A percentile compares a stretch with the other conserved stretches of the same genome.
Conservation (phyloP, 2,888 invertebrate genomes). For the Coelopa pilipes region DNA sequence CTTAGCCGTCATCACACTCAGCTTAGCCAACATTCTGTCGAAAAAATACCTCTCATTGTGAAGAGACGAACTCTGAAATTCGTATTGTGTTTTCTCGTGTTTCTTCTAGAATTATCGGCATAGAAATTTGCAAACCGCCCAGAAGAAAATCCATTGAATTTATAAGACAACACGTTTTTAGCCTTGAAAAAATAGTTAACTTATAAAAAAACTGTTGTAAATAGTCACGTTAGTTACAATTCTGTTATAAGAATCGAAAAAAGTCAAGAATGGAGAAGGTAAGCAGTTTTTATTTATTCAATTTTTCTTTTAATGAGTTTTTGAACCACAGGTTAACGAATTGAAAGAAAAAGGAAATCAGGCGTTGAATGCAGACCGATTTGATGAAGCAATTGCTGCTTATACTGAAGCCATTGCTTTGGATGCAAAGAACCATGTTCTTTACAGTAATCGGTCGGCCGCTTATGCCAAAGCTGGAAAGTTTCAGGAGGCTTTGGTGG, state of each 20-base stretch:
- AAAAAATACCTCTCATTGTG: not conserved
- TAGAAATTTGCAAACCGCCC: not conserved
- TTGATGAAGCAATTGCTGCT: slow-evolving; percentile 80
- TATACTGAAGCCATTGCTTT: slow-evolving; percentile 85
- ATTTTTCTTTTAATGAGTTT: slow-evolving; percentile 32
- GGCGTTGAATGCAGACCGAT: slow-evolving; percentile 81
- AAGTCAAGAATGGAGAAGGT: slow-evolving; percentile 51
- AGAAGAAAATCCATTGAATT: not conserved
- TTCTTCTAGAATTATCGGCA: slow-evolving; percentile 47
- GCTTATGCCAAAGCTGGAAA: slow-evolving; percentile 85
- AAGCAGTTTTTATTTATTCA: slow-evolving; percentile 20
- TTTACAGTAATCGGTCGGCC: slow-evolving; percentile 92
- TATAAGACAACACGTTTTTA: not conserved
- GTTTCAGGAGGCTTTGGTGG: slow-evolving; percentile 79
- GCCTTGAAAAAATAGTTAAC: not conserved
- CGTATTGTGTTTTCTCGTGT: slow-evolving; percentile 43
- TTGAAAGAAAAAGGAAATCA: slow-evolving; percentile 90
- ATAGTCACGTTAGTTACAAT: not conserved
- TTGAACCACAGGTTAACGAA: slow-evolving; percentile 74
- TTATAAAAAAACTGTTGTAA: not conserved
- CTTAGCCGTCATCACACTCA: not conserved
- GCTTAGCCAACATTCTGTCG: slow-evolving; percentile 13
- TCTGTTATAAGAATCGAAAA: not conserved
- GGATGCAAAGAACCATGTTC: slow-evolving; percentile 85
- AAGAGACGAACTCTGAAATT: not conserved